phyloP scores from a whole-genome alignment of 2,797 vertebrate species.

The Enteromius mattozi region DNA sequence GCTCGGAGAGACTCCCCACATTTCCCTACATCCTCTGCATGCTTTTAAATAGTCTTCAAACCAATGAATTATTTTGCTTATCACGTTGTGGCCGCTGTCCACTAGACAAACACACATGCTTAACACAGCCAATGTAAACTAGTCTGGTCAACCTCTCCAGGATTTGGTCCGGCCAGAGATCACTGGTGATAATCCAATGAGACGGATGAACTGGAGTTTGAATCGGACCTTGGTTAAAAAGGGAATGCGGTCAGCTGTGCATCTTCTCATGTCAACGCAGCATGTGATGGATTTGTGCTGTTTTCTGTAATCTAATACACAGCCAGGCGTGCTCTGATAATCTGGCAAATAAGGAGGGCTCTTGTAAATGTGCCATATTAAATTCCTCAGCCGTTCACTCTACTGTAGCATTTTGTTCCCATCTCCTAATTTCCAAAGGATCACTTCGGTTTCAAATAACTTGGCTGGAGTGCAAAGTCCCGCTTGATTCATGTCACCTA shows the following conservation, averaged over 20 bases:
- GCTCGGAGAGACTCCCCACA: conserved; percentile 54
- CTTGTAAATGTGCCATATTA: conserved; percentile 44
- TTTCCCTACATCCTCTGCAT: conserved; percentile 45
- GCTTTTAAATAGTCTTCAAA: conserved; percentile 27
- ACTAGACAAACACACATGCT: conserved; percentile 15
- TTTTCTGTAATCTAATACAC: conserved; percentile 58
- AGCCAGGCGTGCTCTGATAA: conserved; percentile 55
- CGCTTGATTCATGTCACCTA: conserved; percentile 8
- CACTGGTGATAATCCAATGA: conserved; percentile 62
- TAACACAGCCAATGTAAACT: conserved; percentile 45
- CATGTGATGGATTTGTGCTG: conserved; percentile 54
- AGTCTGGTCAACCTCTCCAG: conserved; percentile 13
- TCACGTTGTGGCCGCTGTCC: conserved; percentile 13
- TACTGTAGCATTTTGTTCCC: conserved; percentile 31
- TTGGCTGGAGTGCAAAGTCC: conserved; percentile 29
- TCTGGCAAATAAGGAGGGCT: background rate
- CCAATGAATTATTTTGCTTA: conserved; percentile 28
- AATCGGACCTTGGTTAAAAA: conserved; percentile 60
- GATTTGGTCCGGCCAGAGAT: conserved; percentile 56
- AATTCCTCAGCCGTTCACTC: conserved; percentile 13
- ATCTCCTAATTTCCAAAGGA: conserved; percentile 32
- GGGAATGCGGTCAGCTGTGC: conserved; percentile 46
- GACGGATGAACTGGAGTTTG: conserved; percentile 31
- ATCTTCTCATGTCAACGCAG: conserved; percentile 59
- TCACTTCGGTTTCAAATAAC: conserved; percentile 32